Evolutionary conservation across 2,888 invertebrate species (phyloP).

Genomic region (Stegana nigrithorax): DNA sequence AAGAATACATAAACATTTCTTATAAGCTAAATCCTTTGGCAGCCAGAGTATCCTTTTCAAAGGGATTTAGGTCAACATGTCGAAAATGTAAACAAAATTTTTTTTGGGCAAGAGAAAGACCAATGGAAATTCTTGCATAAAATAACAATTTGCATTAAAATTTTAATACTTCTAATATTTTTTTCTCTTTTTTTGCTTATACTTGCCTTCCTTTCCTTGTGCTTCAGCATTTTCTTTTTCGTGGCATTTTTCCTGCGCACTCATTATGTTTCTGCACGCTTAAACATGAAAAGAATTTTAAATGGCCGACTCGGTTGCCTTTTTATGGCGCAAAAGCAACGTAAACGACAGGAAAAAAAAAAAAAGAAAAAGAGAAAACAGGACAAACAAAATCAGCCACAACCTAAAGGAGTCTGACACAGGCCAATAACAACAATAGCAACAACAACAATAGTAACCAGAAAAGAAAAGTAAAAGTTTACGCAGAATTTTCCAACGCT

Average conservation of each 20-base stretch:
- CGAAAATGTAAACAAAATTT: conserved; percentile 21
- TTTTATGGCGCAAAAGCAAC: conserved; percentile 1
- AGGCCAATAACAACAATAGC: too few species aligned
- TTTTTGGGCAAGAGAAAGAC: too few species aligned
- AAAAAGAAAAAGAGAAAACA: conserved; percentile 33
- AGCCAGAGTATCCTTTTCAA: conserved; percentile 45
- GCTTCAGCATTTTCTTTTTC: conserved; percentile 8
- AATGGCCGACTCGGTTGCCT: conserved; percentile 21
- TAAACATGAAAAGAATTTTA: conserved; percentile 60
- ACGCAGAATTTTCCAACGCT: conserved; percentile 33
- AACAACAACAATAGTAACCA: too few species aligned
- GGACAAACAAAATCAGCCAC: conserved; percentile 1
- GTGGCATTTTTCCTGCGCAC: too few species aligned
- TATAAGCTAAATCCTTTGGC: conserved; percentile 50
- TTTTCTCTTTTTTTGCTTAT: conserved; percentile 24
- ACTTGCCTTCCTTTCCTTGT: conserved; percentile 7
- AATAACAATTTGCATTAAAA: conserved; percentile 60
- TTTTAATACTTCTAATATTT: conserved; percentile 58
- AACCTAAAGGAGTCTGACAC: conserved; percentile 14
- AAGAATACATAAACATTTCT: conserved; percentile 42
- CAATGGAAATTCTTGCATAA: conserved; percentile 50
- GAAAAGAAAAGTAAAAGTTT: conserved; percentile 44
- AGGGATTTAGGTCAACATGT: conserved; percentile 43
- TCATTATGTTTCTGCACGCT: conserved; percentile 47
- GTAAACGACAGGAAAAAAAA: conserved; percentile 21